A percentile compares a stretch with the other conserved stretches of the same genome.
Conservation (phyloP, 2,797 vertebrate genomes). For the Chromis chromis region DNA sequence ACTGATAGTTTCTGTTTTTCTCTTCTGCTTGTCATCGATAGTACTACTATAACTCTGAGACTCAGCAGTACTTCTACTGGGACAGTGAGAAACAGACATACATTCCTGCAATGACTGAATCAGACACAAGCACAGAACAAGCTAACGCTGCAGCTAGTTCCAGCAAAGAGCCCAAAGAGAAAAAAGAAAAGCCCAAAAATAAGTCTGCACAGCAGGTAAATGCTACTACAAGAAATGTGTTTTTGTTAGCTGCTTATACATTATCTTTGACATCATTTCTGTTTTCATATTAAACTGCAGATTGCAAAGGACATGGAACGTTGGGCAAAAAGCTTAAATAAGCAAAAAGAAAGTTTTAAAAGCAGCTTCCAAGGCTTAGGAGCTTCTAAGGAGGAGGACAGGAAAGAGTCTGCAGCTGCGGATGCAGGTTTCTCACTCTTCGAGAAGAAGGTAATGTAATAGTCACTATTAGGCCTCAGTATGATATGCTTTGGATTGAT, state of each 20-base stretch:
- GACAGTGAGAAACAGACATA: constrained; percentile 92
- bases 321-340: constrained; percentile 97
- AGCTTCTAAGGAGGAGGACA: constrained; percentile 86
- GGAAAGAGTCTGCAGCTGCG: constrained; percentile 91
- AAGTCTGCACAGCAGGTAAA: constrained; percentile 94
- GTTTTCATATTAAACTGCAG: constrained; percentile 70
- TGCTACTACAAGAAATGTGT: background rate
- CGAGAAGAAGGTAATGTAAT: constrained; percentile 89
- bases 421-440: constrained; percentile 93
- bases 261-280: constrained; percentile 2
- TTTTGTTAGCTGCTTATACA: background rate
- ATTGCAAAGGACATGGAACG: constrained; percentile 98
- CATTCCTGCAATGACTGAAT: constrained; percentile 81
- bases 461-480: constrained; percentile 8
- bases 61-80: constrained; percentile 96
- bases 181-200: constrained; percentile 94
- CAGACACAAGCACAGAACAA: constrained; percentile 56
- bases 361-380: constrained; percentile 88
- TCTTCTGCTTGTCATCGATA: constrained; percentile 57
- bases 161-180: constrained; percentile 91
- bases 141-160: constrained; percentile 29
- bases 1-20: background rate
- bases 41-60: constrained; percentile 95
- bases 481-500: background rate
- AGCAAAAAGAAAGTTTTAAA: constrained; percentile 94